A percentile compares a stretch with the other conserved stretches of the same genome.
These are phyloP conservation scores for Euplagia quadripunctaria DNA, from an alignment of 2,888 invertebrate species.

Conservation along the genomic window DNA sequence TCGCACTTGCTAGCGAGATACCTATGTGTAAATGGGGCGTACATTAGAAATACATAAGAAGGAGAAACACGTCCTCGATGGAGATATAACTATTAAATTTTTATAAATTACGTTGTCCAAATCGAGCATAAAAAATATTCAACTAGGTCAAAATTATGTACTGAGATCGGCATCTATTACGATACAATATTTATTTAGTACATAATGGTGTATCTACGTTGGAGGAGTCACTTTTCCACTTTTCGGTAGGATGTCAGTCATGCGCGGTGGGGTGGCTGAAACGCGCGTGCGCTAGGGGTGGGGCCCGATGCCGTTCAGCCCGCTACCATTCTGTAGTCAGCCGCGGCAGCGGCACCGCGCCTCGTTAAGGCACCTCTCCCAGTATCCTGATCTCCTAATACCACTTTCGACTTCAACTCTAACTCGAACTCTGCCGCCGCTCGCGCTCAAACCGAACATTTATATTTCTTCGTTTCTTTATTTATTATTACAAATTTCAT, in stretches of 20 bases:
- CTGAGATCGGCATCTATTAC: conserved; percentile 72
- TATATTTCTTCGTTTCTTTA: conserved; percentile 71
- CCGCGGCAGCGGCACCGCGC: conserved; percentile 81
- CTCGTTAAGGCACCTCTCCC: conserved; percentile 63
- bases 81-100: conserved; percentile 39
- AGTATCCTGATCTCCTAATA: conserved; percentile 59
- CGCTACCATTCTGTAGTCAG: conserved; percentile 83
- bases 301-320: conserved; percentile 79
- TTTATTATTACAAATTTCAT: conserved; percentile 63
- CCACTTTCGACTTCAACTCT: conserved; percentile 61
- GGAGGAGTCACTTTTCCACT: conserved; percentile 87
- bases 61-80: conserved; percentile 32
- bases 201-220: conserved; percentile 84
- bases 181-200: conserved; percentile 86
- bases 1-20: conserved; percentile 33
- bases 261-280: conserved; percentile 71
- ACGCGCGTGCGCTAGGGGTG: conserved; percentile 84
- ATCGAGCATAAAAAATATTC: conserved; percentile 64
- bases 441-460: conserved; percentile 67
- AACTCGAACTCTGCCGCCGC: conserved; percentile 76
- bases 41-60: conserved; percentile 49
- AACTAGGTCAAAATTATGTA: conserved; percentile 77
- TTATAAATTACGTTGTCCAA: conserved; percentile 49
- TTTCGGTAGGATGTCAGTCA: conserved; percentile 85
- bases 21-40: conserved; percentile 45